These are phyloP conservation scores for Andrena marginata DNA, from an alignment of 2,888 invertebrate species.

Conservation along the genomic window DNA sequence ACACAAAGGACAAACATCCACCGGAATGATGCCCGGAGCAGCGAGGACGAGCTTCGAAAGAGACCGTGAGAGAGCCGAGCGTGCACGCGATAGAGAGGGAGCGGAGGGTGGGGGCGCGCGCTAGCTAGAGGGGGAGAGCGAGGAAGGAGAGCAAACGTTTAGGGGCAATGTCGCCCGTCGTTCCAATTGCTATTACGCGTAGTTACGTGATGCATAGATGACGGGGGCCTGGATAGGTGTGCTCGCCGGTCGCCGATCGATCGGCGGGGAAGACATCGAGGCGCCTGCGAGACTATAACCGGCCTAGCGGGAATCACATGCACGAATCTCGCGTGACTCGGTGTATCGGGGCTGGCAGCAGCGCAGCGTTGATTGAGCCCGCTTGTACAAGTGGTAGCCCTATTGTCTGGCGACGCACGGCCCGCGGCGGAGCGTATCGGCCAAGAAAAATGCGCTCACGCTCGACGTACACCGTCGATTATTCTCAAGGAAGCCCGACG, in stretches of 20 bases:
- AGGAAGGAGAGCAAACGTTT: neutral
- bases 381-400: slow-evolving; percentile 42
- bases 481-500: slow-evolving; percentile 31
- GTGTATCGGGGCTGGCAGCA: slow-evolving; percentile 9
- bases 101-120: too few species aligned
- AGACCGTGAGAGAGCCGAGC: too few species aligned
- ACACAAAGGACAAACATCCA: too few species aligned
- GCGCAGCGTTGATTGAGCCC: slow-evolving; percentile 35
- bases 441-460: slow-evolving; percentile 13
- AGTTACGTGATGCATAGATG: slow-evolving; percentile 38
- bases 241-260: slow-evolving; percentile 56
- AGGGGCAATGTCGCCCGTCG: slow-evolving; percentile 10
- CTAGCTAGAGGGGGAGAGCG: neutral
- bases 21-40: too few species aligned
- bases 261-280: slow-evolving; percentile 72
- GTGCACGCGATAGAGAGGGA: too few species aligned
- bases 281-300: slow-evolving; percentile 72
- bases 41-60: too few species aligned
- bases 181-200: slow-evolving; percentile 36
- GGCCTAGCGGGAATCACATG: slow-evolving; percentile 56
- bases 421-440: slow-evolving; percentile 22
- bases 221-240: slow-evolving; percentile 26
- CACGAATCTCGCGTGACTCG: slow-evolving; percentile 71
- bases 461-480: neutral
- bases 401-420: slow-evolving; percentile 34